A percentile compares a stretch with the other conserved stretches of the same genome.
Evolutionary conservation across 2,113 vertebrate species (phyloP).

Genomic region (Hiodon alosoides): DNA sequence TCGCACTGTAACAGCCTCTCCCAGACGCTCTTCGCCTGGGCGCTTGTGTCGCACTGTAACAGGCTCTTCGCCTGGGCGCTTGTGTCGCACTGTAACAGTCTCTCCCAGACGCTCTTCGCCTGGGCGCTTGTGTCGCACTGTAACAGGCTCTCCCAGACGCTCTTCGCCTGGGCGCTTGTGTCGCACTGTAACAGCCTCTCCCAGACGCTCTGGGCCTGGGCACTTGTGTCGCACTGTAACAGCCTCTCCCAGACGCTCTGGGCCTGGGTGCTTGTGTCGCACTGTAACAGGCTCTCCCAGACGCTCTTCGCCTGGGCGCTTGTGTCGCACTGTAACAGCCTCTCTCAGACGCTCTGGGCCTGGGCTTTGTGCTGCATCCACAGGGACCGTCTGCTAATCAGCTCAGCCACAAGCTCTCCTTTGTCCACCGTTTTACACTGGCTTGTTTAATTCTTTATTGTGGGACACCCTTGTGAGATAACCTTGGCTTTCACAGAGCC

Average conservation of each 20-base stretch:
- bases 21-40: constrained; percentile 47
- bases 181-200: too few relatives aligned
- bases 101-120: constrained; percentile 28
- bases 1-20: constrained; percentile 46
- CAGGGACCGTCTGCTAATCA: constrained; percentile 11
- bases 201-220: background rate
- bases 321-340: constrained; percentile 39
- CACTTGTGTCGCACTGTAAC: too few relatives aligned
- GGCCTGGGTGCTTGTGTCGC: constrained; percentile 29
- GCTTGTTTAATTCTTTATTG: background rate
- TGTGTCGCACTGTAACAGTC: too few relatives aligned
- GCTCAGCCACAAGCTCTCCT: background rate
- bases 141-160: constrained; percentile 47
- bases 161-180: constrained; percentile 49
- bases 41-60: constrained; percentile 45
- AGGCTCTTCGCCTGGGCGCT: too few relatives aligned
- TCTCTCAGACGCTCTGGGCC: background rate
- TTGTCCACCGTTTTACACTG: background rate
- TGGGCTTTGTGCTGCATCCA: background rate
- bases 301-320: constrained; percentile 45
- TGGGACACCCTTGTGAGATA: background rate
- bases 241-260: constrained; percentile 27
- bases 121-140: constrained; percentile 36
- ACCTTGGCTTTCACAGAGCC: constrained; percentile 7
- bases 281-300: constrained; percentile 47